Conservation (phyloP, 1,140 invertebrate genomes). For the Reticulitermes speratus region DNA sequence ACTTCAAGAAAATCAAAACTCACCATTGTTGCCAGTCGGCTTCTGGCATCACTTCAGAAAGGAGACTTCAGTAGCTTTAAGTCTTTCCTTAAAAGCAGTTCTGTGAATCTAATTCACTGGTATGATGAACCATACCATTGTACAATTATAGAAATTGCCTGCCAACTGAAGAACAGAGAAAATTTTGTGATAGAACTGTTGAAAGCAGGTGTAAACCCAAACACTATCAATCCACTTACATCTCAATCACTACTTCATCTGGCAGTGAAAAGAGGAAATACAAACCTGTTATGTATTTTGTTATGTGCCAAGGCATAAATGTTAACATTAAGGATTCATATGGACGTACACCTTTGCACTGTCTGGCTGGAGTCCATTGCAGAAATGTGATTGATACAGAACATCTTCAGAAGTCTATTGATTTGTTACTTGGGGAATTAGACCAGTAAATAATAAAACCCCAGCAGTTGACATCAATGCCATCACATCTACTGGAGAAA, state of each 20-base stretch:
- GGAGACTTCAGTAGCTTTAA: background rate
- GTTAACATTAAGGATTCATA: background rate
- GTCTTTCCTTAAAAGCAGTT: background rate
- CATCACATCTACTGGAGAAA: constrained; percentile 68
- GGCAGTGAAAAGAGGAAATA: constrained; percentile 58
- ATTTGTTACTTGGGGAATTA: background rate
- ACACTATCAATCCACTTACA: constrained; percentile 59
- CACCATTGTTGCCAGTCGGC: background rate
- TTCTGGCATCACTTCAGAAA: constrained; percentile 16
- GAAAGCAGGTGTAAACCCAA: constrained; percentile 62
- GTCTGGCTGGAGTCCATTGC: background rate
- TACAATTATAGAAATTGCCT: constrained; percentile 55
- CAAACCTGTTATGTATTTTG: constrained; percentile 53
- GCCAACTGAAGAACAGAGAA: constrained; percentile 37
- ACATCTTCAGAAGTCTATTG: background rate
- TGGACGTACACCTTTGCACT: constrained; percentile 22
- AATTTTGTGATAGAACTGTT: constrained; percentile 62
- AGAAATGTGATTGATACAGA: background rate
- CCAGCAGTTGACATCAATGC: constrained; percentile 60
- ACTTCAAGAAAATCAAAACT: background rate
- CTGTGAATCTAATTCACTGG: constrained; percentile 47
- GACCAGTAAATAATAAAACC: background rate
- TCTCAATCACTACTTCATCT: constrained; percentile 67
- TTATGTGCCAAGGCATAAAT: constrained; percentile 41
- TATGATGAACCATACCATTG: constrained; percentile 50